These are phyloP conservation scores for Aldabrachelys gigantea DNA, from an alignment of 2,113 vertebrate species.

Conservation along the genomic window DNA sequence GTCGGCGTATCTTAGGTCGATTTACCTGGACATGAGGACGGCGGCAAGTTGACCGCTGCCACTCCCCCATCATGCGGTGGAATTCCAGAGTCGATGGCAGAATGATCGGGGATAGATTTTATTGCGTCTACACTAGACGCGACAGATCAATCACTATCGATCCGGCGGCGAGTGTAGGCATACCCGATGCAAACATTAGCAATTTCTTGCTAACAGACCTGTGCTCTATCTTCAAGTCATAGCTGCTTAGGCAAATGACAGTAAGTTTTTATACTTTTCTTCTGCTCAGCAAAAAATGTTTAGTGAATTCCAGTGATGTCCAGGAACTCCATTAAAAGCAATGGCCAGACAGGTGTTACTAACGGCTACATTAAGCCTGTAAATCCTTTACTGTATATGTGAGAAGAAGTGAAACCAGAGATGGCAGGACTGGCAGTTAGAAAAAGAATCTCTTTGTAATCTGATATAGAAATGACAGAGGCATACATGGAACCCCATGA, in stretches of 20 bases:
- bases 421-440: not conserved
- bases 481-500: not conserved
- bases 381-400: not conserved
- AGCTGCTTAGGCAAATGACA: not conserved
- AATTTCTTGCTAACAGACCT: not conserved
- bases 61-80: too few species aligned
- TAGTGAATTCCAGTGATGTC: not conserved
- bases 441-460: not conserved
- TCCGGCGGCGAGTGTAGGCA: too few species aligned
- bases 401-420: not conserved
- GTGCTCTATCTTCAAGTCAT: not conserved
- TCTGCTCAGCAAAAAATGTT: not conserved
- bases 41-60: too few species aligned
- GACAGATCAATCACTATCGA: too few species aligned
- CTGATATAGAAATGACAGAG: not conserved
- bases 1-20: too few species aligned
- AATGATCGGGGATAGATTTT: too few species aligned
- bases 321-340: not conserved
- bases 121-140: too few species aligned
- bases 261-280: not conserved
- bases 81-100: too few species aligned
- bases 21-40: too few species aligned
- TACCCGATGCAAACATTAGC: not conserved
- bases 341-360: accelerated
- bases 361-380: not conserved